These are phyloP conservation scores for Epicauta chinensis DNA, from an alignment of 1,140 invertebrate species.

Conservation along the genomic window DNA sequence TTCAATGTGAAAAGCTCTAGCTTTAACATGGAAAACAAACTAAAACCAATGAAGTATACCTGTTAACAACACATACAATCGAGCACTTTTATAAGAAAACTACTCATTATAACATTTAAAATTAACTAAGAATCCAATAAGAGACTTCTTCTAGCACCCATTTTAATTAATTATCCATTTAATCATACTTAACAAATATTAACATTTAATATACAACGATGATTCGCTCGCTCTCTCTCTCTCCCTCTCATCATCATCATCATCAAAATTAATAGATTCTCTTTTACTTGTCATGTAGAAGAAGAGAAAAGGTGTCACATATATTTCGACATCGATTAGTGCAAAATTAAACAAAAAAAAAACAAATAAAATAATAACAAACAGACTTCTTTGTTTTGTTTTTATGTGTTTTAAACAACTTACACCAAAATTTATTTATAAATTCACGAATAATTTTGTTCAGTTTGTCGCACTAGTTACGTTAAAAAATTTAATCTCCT, in stretches of 20 bases:
- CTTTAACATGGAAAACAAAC: not conserved
- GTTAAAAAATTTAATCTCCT: too few relatives aligned
- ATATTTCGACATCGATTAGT: constrained; percentile 34
- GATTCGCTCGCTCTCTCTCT: too few relatives aligned
- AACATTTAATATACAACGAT: too few relatives aligned
- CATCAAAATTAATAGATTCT: too few relatives aligned
- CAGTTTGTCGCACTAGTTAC: constrained; percentile 26
- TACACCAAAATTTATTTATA: constrained; percentile 37
- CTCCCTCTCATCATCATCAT: too few relatives aligned
- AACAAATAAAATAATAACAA: not conserved
- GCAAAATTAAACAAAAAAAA: constrained; percentile 31
- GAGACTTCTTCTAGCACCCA: constrained; percentile 14
- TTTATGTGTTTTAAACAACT: constrained; percentile 22
- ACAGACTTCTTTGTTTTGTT: not conserved
- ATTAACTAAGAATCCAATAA: constrained; percentile 10
- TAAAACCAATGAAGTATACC: constrained; percentile 8
- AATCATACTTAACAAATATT: too few relatives aligned
- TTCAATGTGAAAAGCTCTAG: too few relatives aligned
- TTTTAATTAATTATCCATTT: not conserved
- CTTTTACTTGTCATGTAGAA: constrained; percentile 4
- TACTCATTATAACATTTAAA: constrained; percentile 13
- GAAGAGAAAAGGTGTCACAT: constrained; percentile 31
- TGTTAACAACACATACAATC: constrained; percentile 16
- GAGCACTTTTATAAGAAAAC: constrained; percentile 7
- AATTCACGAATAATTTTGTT: constrained; percentile 36